Percentiles rank a stretch among this genome's conserved stretches.
Conservation (phyloP, 2,888 invertebrate species). For the Selenia dentaria region DNA sequence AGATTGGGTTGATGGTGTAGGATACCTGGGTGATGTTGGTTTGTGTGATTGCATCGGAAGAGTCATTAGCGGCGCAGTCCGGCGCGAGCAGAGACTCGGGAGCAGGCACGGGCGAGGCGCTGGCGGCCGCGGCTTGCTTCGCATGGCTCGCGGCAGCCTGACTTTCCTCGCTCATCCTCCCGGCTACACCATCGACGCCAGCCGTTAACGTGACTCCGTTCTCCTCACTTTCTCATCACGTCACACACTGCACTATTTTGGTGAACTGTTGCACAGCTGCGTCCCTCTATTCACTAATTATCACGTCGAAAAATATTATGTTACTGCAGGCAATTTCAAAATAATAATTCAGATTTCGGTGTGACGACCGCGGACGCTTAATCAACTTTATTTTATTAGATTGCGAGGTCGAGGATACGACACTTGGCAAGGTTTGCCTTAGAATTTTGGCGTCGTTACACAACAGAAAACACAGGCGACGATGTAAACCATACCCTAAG, state of each 20-base stretch:
- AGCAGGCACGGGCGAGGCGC: conserved; percentile 36
- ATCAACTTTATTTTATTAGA: conserved; percentile 45
- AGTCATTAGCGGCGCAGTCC: conserved; percentile 41
- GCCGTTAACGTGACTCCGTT: conserved; percentile 17
- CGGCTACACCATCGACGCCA: conserved; percentile 26
- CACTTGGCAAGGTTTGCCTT: conserved; percentile 69
- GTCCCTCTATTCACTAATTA: conserved; percentile 20
- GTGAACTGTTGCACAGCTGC: conserved; percentile 14
- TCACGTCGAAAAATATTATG: conserved; percentile 29
- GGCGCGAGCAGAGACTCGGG: conserved; percentile 34
- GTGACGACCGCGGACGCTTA: conserved; percentile 26
- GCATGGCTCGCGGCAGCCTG: conserved; percentile 60
- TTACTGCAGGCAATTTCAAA: conserved; percentile 29
- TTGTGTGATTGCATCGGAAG: conserved; percentile 59
- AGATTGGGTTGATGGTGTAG: too few species aligned
- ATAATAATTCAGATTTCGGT: conserved; percentile 43
- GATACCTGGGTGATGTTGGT: conserved; percentile 55
- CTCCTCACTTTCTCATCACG: conserved; percentile 16
- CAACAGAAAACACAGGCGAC: conserved; percentile 70
- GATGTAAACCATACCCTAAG: conserved; percentile 74
- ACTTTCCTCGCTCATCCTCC: conserved; percentile 74
- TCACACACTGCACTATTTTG: neutral
- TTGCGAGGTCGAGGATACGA: conserved; percentile 47
- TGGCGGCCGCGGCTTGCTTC: conserved; percentile 51
- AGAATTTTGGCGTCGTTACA: conserved; percentile 78